phyloP scores from a whole-genome alignment of 2,888 invertebrate genomes.

The Sipunculus nudus region DNA sequence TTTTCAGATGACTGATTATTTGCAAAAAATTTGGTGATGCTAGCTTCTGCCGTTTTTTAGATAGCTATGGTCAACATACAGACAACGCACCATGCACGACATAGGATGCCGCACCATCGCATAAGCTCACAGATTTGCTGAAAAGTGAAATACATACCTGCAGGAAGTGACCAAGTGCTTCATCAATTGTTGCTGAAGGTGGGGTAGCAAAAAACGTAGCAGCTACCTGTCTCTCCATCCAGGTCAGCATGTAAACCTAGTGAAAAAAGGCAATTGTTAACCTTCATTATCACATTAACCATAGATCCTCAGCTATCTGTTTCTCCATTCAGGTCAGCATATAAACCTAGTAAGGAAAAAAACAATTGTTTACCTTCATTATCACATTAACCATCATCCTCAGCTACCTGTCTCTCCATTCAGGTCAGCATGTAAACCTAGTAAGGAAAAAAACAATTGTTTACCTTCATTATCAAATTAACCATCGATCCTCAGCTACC shows the following conservation, averaged over 20 bases:
- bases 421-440: neutral
- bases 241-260: constrained; percentile 72
- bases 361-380: neutral
- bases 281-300: neutral
- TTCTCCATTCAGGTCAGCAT: neutral
- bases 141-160: constrained; percentile 48
- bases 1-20: too few relatives aligned
- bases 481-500: neutral
- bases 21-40: too few relatives aligned
- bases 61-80: too few relatives aligned
- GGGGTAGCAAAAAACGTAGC: constrained; percentile 74
- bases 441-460: neutral
- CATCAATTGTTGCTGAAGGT: constrained; percentile 73
- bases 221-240: constrained; percentile 76
- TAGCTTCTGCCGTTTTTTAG: too few relatives aligned
- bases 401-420: neutral
- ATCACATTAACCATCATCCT: neutral
- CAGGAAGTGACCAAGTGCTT: constrained; percentile 70
- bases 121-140: too few relatives aligned
- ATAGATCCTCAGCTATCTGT: neutral
- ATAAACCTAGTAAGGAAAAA: neutral
- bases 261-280: neutral
- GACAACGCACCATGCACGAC: too few relatives aligned
- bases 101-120: too few relatives aligned
- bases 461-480: neutral